Percentiles rank a stretch among this genome's conserved stretches.
Evolutionary conservation across 2,797 vertebrate genomes (phyloP).

Genomic region (Acridotheres tristis): DNA sequence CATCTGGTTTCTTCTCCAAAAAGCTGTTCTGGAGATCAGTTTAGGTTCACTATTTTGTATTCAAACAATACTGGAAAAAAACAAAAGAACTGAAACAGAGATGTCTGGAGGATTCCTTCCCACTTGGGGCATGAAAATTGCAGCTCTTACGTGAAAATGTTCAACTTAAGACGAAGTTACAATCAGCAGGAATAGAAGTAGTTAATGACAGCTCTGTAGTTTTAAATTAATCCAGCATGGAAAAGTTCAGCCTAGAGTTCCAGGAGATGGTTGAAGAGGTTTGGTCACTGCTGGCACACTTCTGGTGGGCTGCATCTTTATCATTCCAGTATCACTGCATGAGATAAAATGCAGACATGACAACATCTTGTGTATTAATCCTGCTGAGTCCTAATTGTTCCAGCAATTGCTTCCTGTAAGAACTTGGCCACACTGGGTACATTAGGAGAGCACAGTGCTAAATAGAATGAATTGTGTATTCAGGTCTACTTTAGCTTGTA

Average conservation of each 20-base stretch:
- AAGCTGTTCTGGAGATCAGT: background rate
- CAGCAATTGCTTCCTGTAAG: background rate
- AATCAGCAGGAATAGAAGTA: background rate
- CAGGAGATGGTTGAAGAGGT: background rate
- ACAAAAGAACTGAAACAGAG: background rate
- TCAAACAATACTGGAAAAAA: background rate
- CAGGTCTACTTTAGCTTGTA: background rate
- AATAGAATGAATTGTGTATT: background rate
- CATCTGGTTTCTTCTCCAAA: background rate
- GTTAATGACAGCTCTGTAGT: background rate
- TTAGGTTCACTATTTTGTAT: background rate
- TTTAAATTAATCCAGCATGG: background rate
- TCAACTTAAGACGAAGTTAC: background rate
- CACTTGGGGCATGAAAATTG: background rate
- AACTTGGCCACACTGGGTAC: background rate
- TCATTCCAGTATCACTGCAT: background rate
- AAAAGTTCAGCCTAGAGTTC: constrained; percentile 19
- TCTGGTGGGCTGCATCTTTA: background rate
- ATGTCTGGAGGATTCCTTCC: background rate
- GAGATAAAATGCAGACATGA: background rate
- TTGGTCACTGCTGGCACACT: background rate
- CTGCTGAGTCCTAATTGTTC: background rate
- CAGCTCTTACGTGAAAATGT: background rate
- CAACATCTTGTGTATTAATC: background rate
- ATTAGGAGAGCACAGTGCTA: background rate